Conservation (phyloP, 1,140 invertebrate genomes). For the Zaprionus ghesquierei region DNA sequence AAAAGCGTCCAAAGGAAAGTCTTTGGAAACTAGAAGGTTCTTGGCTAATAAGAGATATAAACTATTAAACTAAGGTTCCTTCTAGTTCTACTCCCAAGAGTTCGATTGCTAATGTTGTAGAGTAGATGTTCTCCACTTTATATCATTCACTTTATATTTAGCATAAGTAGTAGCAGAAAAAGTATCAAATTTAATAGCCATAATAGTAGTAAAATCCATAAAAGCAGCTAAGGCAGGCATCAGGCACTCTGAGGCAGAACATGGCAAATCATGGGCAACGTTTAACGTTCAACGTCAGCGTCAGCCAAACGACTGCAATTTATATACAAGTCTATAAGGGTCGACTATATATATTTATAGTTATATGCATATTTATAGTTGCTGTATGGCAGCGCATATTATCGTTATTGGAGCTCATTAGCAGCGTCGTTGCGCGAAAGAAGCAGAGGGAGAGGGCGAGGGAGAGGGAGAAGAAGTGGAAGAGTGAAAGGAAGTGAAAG, state of each 20-base stretch:
- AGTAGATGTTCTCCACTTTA: no score
- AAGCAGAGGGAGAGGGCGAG: not conserved
- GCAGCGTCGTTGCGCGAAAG: slow-evolving; percentile 57
- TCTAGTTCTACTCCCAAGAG: no score
- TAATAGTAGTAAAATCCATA: not conserved
- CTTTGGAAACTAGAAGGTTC: no score
- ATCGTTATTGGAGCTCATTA: slow-evolving; percentile 76
- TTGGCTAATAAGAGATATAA: no score
- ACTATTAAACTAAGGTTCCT: no score
- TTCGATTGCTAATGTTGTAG: no score
- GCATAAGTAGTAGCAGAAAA: no score
- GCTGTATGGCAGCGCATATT: slow-evolving; percentile 49
- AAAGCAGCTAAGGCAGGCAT: not conserved
- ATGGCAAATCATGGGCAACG: not conserved
- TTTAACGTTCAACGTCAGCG: no score
- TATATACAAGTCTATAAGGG: not conserved
- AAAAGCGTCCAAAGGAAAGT: no score
- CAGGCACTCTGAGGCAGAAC: not conserved
- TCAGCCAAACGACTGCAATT: not conserved
- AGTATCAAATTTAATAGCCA: not conserved
- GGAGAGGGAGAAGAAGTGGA: not conserved
- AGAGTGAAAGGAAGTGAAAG: slow-evolving; percentile 22
- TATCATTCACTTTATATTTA: no score
- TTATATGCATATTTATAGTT: slow-evolving; percentile 54
- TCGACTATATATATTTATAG: slow-evolving; percentile 13